A percentile compares a stretch with the other conserved stretches of the same genome.
Evolutionary conservation across 2,797 vertebrate species (phyloP).

Genomic region (Muraenolepis orangiensis): DNA sequence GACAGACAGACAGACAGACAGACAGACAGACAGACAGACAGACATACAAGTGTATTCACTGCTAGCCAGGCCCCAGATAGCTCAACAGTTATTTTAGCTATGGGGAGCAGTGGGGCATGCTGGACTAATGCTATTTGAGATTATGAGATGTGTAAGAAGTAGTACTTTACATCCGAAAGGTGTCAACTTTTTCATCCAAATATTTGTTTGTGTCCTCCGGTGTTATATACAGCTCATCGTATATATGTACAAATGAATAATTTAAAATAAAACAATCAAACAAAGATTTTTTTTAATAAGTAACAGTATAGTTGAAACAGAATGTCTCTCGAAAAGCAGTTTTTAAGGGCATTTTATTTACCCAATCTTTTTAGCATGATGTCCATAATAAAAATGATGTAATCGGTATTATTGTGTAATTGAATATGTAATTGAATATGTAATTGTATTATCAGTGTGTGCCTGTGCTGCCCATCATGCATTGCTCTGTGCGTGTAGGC

Average conservation of each 20-base stretch:
- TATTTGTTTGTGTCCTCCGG: background rate
- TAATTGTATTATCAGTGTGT: conserved; percentile 34
- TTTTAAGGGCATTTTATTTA: background rate
- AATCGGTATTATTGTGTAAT: conserved; percentile 35
- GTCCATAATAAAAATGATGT: background rate
- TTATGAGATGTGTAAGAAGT: background rate
- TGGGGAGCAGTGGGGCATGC: conserved; percentile 41
- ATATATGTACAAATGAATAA: background rate
- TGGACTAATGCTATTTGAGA: conserved; percentile 12
- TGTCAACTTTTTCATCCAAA: background rate
- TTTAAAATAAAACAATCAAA: background rate
- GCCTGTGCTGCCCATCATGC: conserved; percentile 43
- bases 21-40: too few relatives aligned
- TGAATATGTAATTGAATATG: too few relatives aligned
- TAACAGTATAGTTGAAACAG: background rate
- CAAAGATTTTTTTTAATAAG: background rate
- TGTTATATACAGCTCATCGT: background rate
- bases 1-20: too few relatives aligned
- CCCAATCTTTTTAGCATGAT: background rate
- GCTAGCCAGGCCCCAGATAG: conserved; percentile 50
- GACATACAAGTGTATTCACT: too few relatives aligned
- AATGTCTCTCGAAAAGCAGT: background rate
- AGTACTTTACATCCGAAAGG: background rate
- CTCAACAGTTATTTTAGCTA: conserved; percentile 24
- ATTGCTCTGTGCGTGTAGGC: conserved; percentile 30